Percentiles rank a stretch among this genome's conserved stretches.
Evolutionary conservation across 2,888 invertebrate genomes (phyloP).

Genomic region (Lamellibrachia satsuma): DNA sequence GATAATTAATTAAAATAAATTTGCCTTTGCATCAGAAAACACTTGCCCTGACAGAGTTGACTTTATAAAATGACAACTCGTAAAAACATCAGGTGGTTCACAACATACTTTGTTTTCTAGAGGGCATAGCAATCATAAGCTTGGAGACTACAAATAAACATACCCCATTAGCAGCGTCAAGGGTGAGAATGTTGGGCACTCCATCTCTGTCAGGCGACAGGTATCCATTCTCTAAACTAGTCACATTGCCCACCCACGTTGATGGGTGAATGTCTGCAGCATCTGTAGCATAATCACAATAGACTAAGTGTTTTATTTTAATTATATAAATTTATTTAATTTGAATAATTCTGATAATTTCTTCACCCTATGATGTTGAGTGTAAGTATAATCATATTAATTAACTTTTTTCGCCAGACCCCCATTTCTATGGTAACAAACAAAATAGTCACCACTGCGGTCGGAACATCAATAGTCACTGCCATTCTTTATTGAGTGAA

Average conservation of each 20-base stretch:
- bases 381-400: background rate
- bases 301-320: background rate
- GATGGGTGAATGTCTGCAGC: background rate
- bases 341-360: background rate
- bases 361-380: background rate
- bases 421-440: no score
- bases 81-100: background rate
- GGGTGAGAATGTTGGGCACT: background rate
- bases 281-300: background rate
- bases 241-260: constrained; percentile 10
- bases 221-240: constrained; percentile 12
- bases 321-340: background rate
- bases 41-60: background rate
- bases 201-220: background rate
- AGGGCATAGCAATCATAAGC: background rate
- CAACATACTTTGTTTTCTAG: background rate
- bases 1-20: no score
- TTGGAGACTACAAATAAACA: background rate
- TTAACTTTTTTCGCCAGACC: no score
- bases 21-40: background rate
- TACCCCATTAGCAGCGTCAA: background rate
- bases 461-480: no score
- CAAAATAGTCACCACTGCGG: no score
- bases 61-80: background rate
- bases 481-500: no score